Conservation (phyloP, 2,888 invertebrate species). For the Melanostoma scalare region DNA sequence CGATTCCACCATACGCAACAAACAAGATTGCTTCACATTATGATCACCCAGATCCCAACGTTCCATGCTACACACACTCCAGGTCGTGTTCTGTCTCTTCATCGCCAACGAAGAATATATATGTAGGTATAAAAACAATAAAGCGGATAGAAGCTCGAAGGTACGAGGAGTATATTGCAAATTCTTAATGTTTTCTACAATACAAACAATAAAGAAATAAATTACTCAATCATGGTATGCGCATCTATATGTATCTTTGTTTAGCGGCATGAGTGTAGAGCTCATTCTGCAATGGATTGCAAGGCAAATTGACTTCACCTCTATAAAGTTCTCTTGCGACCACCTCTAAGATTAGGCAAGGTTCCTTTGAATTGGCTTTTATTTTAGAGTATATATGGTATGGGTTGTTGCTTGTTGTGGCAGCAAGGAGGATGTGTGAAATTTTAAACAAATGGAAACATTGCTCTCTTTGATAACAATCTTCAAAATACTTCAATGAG, state of each 20-base stretch:
- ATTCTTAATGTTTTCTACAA: slow-evolving; percentile 76
- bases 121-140: slow-evolving; percentile 35
- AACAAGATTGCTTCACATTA: slow-evolving; percentile 59
- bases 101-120: slow-evolving; percentile 35
- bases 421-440: too few relatives aligned
- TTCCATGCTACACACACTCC: slow-evolving; percentile 28
- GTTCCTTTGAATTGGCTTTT: background rate
- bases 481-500: too few relatives aligned
- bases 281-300: slow-evolving; percentile 41
- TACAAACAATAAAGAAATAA: slow-evolving; percentile 81
- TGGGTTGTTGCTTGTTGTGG: background rate
- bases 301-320: slow-evolving; percentile 53
- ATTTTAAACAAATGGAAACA: too few relatives aligned
- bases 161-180: slow-evolving; percentile 72
- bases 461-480: too few relatives aligned
- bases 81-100: slow-evolving; percentile 29
- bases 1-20: slow-evolving; percentile 37
- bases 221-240: slow-evolving; percentile 78
- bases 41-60: slow-evolving; percentile 43
- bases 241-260: slow-evolving; percentile 30
- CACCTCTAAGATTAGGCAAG: slow-evolving; percentile 42
- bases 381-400: too few relatives aligned
- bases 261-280: slow-evolving; percentile 31
- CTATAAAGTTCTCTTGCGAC: slow-evolving; percentile 35
- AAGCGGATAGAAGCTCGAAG: slow-evolving; percentile 29